phyloP scores from a whole-genome alignment of 2,113 vertebrate species.

The Ovis canadensis region DNA sequence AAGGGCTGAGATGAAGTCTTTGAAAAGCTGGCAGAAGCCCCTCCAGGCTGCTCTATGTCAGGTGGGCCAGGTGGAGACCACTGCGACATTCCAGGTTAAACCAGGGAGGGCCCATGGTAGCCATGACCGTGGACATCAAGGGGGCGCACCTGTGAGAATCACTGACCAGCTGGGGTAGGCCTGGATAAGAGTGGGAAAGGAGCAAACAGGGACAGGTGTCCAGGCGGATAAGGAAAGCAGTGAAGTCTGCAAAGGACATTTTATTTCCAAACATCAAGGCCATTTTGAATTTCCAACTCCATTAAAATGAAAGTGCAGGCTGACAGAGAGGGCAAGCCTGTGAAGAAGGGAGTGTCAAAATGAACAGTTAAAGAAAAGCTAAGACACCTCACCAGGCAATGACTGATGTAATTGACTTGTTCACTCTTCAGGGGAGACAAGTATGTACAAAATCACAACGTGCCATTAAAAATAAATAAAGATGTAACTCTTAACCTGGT shows the following conservation, averaged over 20 bases:
- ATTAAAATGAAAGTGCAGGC: neutral
- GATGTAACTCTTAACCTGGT: neutral
- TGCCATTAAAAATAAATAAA: neutral
- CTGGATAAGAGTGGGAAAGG: neutral
- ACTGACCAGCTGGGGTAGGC: neutral
- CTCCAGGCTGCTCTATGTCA: neutral
- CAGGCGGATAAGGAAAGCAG: neutral
- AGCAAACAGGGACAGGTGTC: neutral
- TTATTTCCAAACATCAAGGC: neutral
- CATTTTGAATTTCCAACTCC: neutral
- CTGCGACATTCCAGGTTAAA: neutral
- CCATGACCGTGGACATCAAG: neutral
- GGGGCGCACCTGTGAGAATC: neutral
- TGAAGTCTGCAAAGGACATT: neutral
- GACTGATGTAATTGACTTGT: neutral
- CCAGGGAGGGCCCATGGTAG: neutral
- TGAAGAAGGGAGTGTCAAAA: neutral
- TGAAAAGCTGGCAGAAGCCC: neutral
- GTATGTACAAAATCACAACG: neutral
- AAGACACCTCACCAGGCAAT: neutral
- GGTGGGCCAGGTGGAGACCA: neutral
- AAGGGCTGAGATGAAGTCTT: neutral
- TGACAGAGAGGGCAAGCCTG: neutral
- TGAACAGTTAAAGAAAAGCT: neutral
- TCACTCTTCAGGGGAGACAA: slow-evolving; percentile 3